These are phyloP conservation scores for Rhabdomys dilectus DNA, from an alignment of 2,113 vertebrate genomes.

Conservation along the genomic window DNA sequence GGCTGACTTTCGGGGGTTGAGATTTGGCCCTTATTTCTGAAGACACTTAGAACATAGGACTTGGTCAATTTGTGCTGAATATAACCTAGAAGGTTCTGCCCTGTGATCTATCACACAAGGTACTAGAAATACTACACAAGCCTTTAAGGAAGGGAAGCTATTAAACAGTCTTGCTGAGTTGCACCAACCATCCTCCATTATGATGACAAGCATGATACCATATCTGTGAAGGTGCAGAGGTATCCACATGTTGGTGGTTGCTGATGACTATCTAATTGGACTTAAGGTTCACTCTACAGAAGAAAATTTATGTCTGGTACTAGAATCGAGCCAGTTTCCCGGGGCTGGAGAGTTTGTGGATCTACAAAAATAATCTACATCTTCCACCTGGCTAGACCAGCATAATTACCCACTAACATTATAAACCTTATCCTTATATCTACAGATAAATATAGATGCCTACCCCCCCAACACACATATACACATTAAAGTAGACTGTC, in stretches of 20 bases:
- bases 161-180: background rate
- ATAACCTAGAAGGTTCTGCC: background rate
- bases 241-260: background rate
- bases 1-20: background rate
- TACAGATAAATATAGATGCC: background rate
- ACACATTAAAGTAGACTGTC: background rate
- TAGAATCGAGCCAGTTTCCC: background rate
- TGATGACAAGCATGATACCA: background rate
- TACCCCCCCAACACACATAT: rapidly evolving
- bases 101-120: background rate
- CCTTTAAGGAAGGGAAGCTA: background rate
- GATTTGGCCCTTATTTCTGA: background rate
- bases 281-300: background rate
- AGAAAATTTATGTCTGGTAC: background rate
- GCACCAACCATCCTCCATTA: background rate
- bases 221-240: background rate
- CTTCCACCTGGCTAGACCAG: background rate
- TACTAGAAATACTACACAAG: background rate
- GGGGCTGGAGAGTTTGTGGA: background rate
- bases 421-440: background rate
- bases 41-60: background rate
- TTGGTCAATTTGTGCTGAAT: background rate
- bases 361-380: background rate
- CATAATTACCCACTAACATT: background rate
- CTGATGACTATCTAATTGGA: background rate